A percentile compares a stretch with the other conserved stretches of the same genome.
These are phyloP conservation scores for Lucinisca nassula DNA, from an alignment of 2,888 invertebrate species.

Conservation along the genomic window DNA sequence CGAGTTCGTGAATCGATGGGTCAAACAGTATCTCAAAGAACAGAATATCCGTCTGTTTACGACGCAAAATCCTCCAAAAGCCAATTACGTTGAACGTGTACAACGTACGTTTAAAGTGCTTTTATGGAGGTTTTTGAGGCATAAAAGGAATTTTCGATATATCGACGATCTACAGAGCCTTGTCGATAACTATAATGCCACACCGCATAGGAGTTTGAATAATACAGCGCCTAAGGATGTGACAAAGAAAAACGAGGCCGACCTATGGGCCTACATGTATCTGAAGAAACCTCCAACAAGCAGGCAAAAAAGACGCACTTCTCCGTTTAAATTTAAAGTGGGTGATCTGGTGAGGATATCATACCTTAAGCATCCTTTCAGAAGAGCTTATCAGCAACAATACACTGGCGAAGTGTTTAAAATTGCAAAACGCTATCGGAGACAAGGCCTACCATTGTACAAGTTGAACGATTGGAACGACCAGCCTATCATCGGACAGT, in stretches of 20 bases:
- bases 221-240: too few species aligned
- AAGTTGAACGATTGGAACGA: conserved; percentile 7
- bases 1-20: too few species aligned
- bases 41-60: too few species aligned
- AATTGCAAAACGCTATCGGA: not conserved
- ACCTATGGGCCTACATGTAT: conserved; percentile 16
- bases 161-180: conserved; percentile 19
- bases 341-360: conserved; percentile 18
- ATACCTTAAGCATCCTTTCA: conserved; percentile 18
- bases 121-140: too few species aligned
- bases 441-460: not conserved
- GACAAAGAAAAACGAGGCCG: conserved; percentile 23
- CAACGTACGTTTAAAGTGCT: too few species aligned
- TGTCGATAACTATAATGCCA: conserved; percentile 18
- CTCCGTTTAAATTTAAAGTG: conserved; percentile 10
- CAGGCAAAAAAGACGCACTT: not conserved
- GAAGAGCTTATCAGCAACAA: conserved; percentile 29
- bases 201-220: conserved; percentile 14
- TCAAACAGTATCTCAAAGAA: too few species aligned
- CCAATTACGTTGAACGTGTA: too few species aligned
- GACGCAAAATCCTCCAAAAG: too few species aligned
- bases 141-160: conserved; percentile 25
- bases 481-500: conserved; percentile 15
- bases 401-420: conserved; percentile 15
- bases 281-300: not conserved